These are phyloP conservation scores for Mechanitis mazaeus DNA, from an alignment of 2,888 invertebrate genomes.

Conservation along the genomic window DNA sequence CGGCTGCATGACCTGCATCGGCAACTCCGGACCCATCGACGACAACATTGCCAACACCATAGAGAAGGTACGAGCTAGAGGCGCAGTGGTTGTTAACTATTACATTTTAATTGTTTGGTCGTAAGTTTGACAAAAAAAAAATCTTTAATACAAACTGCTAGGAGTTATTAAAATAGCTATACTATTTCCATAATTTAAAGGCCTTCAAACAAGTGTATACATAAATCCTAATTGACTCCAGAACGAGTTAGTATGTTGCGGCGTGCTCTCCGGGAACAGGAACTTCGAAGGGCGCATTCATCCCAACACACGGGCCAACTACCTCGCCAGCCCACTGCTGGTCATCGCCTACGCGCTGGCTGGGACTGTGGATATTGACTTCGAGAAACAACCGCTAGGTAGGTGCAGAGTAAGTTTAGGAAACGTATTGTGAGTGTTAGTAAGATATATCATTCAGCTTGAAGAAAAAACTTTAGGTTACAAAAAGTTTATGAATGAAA, in stretches of 20 bases:
- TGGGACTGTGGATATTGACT: slow-evolving; percentile 96
- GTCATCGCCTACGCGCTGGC: slow-evolving; percentile 99
- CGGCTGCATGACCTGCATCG: slow-evolving; percentile 99
- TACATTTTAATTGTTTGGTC: slow-evolving; percentile 1
- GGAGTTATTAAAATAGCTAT: too few relatives aligned
- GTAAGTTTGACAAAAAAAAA: not conserved
- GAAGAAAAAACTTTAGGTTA: too few relatives aligned
- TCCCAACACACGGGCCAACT: slow-evolving; percentile 97
- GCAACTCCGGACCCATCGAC: slow-evolving; percentile 96
- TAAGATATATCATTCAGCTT: too few relatives aligned
- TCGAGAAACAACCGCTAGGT: slow-evolving; percentile 92
- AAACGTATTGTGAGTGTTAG: too few relatives aligned
- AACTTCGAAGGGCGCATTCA: slow-evolving; percentile 99
- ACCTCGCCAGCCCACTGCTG: slow-evolving; percentile 96
- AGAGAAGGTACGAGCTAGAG: slow-evolving; percentile 79
- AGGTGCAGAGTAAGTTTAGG: too few relatives aligned
- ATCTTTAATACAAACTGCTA: too few relatives aligned
- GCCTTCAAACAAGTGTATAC: too few relatives aligned
- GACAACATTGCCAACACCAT: slow-evolving; percentile 94
- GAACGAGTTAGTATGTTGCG: slow-evolving; percentile 96
- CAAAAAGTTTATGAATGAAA: too few relatives aligned
- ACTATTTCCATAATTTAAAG: too few relatives aligned
- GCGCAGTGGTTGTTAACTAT: not conserved
- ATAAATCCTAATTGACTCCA: slow-evolving; percentile 42
- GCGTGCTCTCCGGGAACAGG: slow-evolving; percentile 96